Evolutionary conservation across 92 coral and sea anemone species (phyloP), one percentile per base, ranked within the genome.

Genomic region (Palythoa caribaeorum): DNA sequence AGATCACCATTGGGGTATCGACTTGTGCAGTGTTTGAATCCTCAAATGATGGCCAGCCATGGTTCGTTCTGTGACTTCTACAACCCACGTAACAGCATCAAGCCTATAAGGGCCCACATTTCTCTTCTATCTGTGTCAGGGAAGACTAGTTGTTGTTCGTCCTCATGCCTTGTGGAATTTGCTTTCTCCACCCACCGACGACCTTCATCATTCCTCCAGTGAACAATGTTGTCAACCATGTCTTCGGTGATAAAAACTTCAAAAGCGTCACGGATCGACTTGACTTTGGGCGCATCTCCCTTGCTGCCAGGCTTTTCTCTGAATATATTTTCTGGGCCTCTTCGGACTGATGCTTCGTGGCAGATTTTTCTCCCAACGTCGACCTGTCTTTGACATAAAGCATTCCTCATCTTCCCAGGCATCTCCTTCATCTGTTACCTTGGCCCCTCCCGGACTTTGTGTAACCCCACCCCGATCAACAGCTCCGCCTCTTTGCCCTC

Each of bases 1-100:
- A 70, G 21, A 80, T 84, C 88, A 28, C 88, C 88, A 47, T 84
- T 84, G 88, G 21, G 47, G 17, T 47, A 84, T 71, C 38, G 80
- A 14, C 59, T 78, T 59, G 90, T 87, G 54, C 73, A 87, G 59
- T 76, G 87, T 63, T 62, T 87, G 90, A 87, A 77, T 87, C 87
- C 70, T 79, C 87, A 87, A 77, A 87, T 77, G 77, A 63, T 87
- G 90, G 86, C 63, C 85, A 78, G 76, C 78, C n/a, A n/a, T 66
- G 1, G 38, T 28, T 66, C 72, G 1, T 66, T 16, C 38, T 66
- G 72, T 19, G 72, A 66, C 9, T 17, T 16, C 21, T 16, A 66
- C 35, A 66, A 9, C 1, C 36, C 72, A 66, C 72, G 36, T 16
- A 66, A 17, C 28, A 66, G 35, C 72, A 66, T 66, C 2, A 66